Base-by-base conservation (phyloP, 2,888 invertebrate genomes). In the Auanema sp. region DNA sequence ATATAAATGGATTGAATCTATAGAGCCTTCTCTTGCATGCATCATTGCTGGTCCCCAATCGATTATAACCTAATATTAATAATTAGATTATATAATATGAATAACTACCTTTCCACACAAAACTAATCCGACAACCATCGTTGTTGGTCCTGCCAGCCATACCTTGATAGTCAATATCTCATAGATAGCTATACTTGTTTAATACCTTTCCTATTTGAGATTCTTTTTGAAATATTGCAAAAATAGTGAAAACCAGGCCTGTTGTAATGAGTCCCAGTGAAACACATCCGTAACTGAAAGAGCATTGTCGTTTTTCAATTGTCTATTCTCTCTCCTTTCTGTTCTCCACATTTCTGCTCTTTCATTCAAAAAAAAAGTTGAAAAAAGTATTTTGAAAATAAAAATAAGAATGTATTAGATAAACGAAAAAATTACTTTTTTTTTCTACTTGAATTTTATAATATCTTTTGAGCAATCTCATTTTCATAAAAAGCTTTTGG, bases 11-110 rank as follows among this genome's bases (percentile, higher is more conserved):
- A 72, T 56, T 1, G 79, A 78, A 58, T 82, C 82, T 53, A 81
- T 70, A 4, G 82, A 81, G 16, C 77, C 79, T 50, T 78, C 71
- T 43, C 81, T 62, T 8, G 76, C 79, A 51, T 75, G 76, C 49
- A 71, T 56, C 82, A 82, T 82, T 3, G 83, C 83, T 8, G 83
- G 83, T 33, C 81, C 81, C 83, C 83, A 83, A 62, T 83, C 83
- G 47, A 83, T 83, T 16, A 79, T 74, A 23, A 79, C 78, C 77
- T 78, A 25, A 25, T 12, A 47, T 23, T n/a, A 2, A 21, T 57
- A 2, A 11, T n/a, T n/a, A 1, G 6, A 21, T 57, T 16, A 14
- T 41, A 12, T 21, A 5, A 47, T 47, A 21, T 47, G 10, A 4
- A 54, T 21, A 54, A 2, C 18, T 41, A 80, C 81, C 68, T 83